phyloP scores from a whole-genome alignment of 2,113 vertebrate genomes.

The Psilopsiagon aymara region DNA sequence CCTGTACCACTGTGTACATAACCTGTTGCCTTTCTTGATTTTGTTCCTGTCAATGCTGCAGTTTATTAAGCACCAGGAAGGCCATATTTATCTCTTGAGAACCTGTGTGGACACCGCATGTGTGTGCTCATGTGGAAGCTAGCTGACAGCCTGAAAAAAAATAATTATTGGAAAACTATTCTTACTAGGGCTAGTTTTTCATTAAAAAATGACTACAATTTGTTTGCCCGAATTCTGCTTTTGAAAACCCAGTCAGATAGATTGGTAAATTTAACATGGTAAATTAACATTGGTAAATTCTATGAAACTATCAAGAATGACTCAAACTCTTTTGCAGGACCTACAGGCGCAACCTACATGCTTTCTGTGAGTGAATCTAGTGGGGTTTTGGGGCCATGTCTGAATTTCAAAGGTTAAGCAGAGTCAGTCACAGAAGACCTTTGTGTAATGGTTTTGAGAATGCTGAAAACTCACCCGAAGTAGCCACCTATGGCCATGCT shows the following conservation, averaged over 20 bases:
- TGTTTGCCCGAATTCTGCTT: background rate
- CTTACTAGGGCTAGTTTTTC: background rate
- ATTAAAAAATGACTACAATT: background rate
- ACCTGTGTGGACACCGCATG: background rate
- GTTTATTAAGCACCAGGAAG: background rate
- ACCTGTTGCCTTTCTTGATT: background rate
- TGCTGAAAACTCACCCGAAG: background rate
- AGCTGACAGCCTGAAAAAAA: background rate
- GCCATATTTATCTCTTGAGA: background rate
- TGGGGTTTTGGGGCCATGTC: background rate
- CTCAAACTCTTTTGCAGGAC: background rate
- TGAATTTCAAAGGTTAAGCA: background rate
- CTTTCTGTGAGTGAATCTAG: background rate
- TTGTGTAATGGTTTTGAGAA: background rate
- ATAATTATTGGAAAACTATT: background rate
- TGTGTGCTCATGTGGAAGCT: background rate
- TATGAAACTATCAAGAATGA: background rate
- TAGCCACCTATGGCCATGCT: background rate
- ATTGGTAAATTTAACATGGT: background rate
- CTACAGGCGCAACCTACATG: background rate
- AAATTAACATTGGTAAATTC: background rate
- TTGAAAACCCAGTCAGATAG: background rate
- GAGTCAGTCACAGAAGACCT: background rate
- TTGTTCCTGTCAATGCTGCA: background rate
- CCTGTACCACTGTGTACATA: background rate